Base-by-base conservation (phyloP, 2,113 vertebrate species). In the Esox niger region DNA sequence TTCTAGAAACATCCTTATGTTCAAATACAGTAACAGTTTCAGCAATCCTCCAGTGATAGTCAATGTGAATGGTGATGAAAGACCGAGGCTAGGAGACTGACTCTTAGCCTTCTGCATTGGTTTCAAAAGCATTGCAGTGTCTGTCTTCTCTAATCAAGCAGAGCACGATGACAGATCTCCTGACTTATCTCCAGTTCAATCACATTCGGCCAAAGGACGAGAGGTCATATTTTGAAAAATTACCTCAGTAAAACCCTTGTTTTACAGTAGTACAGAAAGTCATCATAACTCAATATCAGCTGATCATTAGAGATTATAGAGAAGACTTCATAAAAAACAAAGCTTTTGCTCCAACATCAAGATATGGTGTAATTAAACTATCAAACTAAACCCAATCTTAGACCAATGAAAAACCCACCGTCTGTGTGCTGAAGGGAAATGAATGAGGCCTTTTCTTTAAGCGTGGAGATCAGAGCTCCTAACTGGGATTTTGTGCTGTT, bases 401-500 rank as follows among this genome's bases (percentile, higher is more conserved):
- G 30, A 15, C 23, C 3, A 23, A 21, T 32, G 49, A n/a, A 60
- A 21, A 32, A 4, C 7, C 30, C 67, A 64, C 66, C 27, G 67
- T 64, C 25, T 29, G 56, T 29, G 56, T 13, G 69, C 31, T 73
- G 73, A 67, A 74, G 81, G 61, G 71, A 82, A 80, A 86, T 90
- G 83, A 91, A 91, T 88, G 86, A 85, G 82, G 85, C 80, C 87
- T 88, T 89, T 88, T 89, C 84, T 87, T 52, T 89, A 80, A 85
- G 79, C 79, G 76, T 81, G 77, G 83, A 89, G 87, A 91, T 91
- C 86, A 88, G 84, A 87, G 82, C 87, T 87, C 76, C 83, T 86
- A 88, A 90, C 87, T 89, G 88, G 89, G 89, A 91, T 91, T 90
- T 91, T 83, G 87, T 90, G 87, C 82, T 85, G 84, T 87, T 88